phyloP scores from a whole-genome alignment of 2,797 vertebrate genomes.

The Taenioides sp. region DNA sequence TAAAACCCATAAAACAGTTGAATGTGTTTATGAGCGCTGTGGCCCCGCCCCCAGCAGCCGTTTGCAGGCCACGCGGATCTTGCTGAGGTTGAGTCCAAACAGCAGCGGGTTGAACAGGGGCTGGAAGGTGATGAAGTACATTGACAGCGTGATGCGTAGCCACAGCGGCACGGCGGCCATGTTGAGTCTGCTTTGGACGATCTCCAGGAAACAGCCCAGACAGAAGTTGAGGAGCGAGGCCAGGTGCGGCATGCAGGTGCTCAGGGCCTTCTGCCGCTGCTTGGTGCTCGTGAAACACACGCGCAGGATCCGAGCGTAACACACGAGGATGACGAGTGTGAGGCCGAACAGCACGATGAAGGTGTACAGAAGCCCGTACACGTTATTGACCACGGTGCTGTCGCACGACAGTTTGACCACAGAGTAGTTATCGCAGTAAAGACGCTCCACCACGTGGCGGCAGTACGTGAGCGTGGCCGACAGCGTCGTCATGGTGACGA shows the following conservation, averaged over 20 bases:
- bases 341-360: neutral
- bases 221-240: slow-evolving; percentile 35
- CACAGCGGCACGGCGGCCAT: neutral
- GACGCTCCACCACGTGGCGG: slow-evolving; percentile 18
- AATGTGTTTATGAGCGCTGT: no score
- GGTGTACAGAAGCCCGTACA: slow-evolving; percentile 12
- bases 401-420: slow-evolving; percentile 36
- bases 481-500: neutral
- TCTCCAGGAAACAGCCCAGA: slow-evolving; percentile 26
- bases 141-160: slow-evolving; percentile 24
- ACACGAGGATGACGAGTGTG: neutral
- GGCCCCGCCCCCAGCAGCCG: neutral
- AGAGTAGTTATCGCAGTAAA: slow-evolving; percentile 37
- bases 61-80: neutral
- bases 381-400: slow-evolving; percentile 13
- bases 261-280: slow-evolving; percentile 25
- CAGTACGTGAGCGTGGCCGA: neutral
- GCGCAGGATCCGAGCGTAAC: neutral
- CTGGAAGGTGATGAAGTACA: slow-evolving; percentile 53
- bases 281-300: neutral
- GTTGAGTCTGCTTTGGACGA: slow-evolving; percentile 37
- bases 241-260: slow-evolving; percentile 50
- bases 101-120: slow-evolving; percentile 1
- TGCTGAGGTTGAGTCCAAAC: neutral
- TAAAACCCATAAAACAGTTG: no score